Percentiles rank a stretch among this genome's conserved stretches.
These are phyloP conservation scores for Cephalopholis sonnerati DNA, from an alignment of 2,113 vertebrate species.

Conservation along the genomic window DNA sequence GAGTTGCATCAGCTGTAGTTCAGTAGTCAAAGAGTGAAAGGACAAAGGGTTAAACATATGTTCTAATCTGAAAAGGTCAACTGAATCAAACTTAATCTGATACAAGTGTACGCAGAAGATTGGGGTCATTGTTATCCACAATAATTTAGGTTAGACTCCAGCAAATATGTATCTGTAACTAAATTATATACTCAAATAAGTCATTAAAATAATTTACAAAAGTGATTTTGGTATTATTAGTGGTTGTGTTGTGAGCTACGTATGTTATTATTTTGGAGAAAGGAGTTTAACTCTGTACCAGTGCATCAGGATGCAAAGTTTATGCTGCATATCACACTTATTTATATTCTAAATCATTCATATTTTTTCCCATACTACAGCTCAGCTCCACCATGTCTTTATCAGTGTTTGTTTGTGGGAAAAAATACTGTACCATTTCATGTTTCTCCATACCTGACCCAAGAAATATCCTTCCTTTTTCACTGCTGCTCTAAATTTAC, in stretches of 20 bases:
- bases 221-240: background rate
- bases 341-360: background rate
- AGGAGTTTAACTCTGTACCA: background rate
- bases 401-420: background rate
- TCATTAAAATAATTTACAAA: background rate
- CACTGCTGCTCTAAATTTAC: conserved; percentile 20
- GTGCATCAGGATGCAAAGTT: background rate
- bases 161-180: background rate
- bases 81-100: conserved; percentile 47
- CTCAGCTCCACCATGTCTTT: background rate
- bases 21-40: conserved; percentile 60
- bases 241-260: background rate
- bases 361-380: background rate
- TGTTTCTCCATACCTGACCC: background rate
- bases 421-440: background rate
- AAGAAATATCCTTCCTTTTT: conserved; percentile 1
- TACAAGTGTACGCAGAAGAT: conserved; percentile 7
- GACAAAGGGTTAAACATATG: conserved; percentile 53
- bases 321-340: background rate
- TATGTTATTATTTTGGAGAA: background rate
- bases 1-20: conserved; percentile 61
- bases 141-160: background rate
- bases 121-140: conserved; percentile 3
- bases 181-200: background rate
- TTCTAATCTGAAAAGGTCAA: conserved; percentile 63